Percentiles rank a stretch among this genome's conserved stretches.
Conservation (phyloP, 2,888 invertebrate species). For the Pterostichus madidus region DNA sequence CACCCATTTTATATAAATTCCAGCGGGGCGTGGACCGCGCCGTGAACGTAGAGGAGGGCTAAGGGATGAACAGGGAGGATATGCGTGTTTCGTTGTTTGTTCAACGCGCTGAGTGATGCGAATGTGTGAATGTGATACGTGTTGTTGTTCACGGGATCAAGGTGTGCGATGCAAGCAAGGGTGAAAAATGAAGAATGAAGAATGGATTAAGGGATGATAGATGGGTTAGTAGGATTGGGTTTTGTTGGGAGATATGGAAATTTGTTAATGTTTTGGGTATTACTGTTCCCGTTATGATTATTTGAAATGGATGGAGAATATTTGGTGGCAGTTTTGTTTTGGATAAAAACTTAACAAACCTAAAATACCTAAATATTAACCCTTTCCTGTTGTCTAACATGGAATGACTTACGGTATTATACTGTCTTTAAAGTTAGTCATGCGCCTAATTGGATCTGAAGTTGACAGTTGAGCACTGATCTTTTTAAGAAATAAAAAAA, state of each 20-base stretch:
- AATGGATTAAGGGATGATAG: not conserved
- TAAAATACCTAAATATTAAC: no score
- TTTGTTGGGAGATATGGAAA: not conserved
- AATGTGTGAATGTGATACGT: not conserved
- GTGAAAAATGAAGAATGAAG: not conserved
- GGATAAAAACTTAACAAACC: no score
- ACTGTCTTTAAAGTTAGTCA: no score
- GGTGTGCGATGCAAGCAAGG: constrained; percentile 3
- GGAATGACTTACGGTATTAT: no score
- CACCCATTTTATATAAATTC: constrained; percentile 60
- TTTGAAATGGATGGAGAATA: no score
- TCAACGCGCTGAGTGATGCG: constrained; percentile 33
- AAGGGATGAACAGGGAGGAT: constrained; percentile 51
- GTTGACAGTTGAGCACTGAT: no score
- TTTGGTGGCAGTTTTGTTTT: no score
- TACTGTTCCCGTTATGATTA: not conserved
- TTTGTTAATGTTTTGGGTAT: constrained; percentile 3
- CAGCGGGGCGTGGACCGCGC: constrained; percentile 16
- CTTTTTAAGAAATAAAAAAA: no score
- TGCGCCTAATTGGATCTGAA: no score
- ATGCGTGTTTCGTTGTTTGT: constrained; percentile 63
- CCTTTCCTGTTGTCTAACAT: no score
- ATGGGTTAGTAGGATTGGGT: no score
- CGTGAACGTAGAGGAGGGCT: constrained; percentile 17
- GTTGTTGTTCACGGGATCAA: constrained; percentile 12